Evolutionary conservation across 2,888 invertebrate genomes (phyloP).

Genomic region (Idaea biselata): DNA sequence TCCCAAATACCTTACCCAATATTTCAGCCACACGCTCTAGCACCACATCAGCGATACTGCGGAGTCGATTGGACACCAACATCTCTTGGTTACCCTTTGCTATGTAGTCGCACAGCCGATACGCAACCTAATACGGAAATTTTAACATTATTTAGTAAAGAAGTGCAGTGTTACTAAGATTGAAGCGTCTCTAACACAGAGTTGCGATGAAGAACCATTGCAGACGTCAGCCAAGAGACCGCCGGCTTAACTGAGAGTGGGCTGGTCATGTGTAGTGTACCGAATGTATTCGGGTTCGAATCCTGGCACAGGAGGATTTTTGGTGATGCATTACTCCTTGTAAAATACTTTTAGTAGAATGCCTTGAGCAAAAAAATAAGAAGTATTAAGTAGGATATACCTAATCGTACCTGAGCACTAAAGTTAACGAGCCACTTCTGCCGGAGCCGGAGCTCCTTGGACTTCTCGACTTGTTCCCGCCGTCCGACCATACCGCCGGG

Average conservation of each 20-base stretch:
- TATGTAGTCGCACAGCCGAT: slow-evolving; percentile 72
- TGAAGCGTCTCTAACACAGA: too few species aligned
- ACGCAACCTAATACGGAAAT: slow-evolving; percentile 57
- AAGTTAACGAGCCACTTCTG: slow-evolving; percentile 75
- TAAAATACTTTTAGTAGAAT: neutral
- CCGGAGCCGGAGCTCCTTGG: slow-evolving; percentile 54
- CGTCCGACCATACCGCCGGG: slow-evolving; percentile 50
- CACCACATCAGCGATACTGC: slow-evolving; percentile 80
- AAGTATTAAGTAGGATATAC: too few species aligned
- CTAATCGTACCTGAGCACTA: slow-evolving; percentile 64
- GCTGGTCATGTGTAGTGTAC: too few species aligned
- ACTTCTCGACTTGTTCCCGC: slow-evolving; percentile 51
- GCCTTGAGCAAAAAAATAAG: slow-evolving; percentile 5
- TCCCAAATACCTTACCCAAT: slow-evolving; percentile 45
- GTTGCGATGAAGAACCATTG: too few species aligned
- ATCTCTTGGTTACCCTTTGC: slow-evolving; percentile 75
- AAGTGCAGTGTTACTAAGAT: too few species aligned
- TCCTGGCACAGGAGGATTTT: neutral
- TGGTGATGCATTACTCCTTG: neutral
- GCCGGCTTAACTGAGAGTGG: too few species aligned
- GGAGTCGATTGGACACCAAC: slow-evolving; percentile 77
- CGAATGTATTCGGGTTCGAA: neutral
- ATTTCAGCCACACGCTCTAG: slow-evolving; percentile 79
- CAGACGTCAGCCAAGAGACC: too few species aligned
- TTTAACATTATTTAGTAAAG: neutral